Evolutionary conservation across 2,113 vertebrate species (phyloP).

Genomic region (Mirza zaza): DNA sequence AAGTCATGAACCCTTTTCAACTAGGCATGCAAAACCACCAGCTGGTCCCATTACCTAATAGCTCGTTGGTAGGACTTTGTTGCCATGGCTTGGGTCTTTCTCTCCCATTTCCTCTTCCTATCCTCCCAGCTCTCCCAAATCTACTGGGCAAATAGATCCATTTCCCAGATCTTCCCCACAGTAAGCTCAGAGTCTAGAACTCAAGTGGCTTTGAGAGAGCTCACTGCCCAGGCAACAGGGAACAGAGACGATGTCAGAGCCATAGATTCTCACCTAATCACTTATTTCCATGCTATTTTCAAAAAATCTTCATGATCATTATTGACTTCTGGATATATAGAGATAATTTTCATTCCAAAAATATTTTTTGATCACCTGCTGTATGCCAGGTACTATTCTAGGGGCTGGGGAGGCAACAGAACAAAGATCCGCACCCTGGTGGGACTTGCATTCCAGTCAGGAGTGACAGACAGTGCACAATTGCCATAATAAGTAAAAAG

Average conservation of each 20-base stretch:
- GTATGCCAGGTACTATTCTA: neutral
- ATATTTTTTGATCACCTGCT: neutral
- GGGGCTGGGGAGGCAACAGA: neutral
- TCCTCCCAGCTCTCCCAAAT: neutral
- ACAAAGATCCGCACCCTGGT: neutral
- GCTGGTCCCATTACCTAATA: neutral
- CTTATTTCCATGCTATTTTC: neutral
- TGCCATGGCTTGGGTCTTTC: neutral
- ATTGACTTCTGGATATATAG: neutral
- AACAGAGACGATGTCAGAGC: neutral
- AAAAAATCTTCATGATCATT: neutral
- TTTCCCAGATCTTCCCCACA: neutral
- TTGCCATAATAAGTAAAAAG: too few relatives aligned
- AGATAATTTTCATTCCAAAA: neutral
- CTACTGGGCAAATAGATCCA: neutral
- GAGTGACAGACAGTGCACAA: neutral
- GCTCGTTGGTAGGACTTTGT: too few relatives aligned
- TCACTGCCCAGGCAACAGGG: too few relatives aligned
- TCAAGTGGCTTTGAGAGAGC: neutral
- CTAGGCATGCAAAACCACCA: neutral
- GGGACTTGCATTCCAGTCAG: neutral
- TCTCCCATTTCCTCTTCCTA: neutral
- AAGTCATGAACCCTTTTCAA: neutral
- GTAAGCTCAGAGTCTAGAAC: neutral
- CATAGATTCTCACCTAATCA: neutral